Base-by-base conservation (phyloP, 1,140 invertebrate genomes). In the Tetragnatha versicolor region DNA sequence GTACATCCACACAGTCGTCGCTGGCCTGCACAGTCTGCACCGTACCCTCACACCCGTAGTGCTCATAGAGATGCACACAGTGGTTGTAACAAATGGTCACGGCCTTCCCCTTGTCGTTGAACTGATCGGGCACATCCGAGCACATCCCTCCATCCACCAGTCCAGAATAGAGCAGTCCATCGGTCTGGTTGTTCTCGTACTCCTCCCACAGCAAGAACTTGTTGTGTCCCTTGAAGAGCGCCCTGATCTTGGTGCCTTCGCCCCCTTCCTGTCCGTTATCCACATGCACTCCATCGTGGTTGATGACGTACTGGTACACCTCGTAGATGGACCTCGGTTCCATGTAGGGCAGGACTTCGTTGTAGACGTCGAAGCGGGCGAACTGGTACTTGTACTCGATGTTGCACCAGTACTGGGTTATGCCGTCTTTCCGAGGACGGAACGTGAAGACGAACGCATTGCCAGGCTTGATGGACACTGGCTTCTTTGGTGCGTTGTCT, bases 61-160 rank as follows among this genome's bases (percentile, higher is more conserved):
- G 76, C 25, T 79, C 76, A n/a, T 79, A 79, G 4, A 79, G 27
- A 60, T 68, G 51, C 25, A 79, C 53, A 7, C 76, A 79, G 12
- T 79, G 63, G 25, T 79, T 68, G 17, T 79, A 47, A 33, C 76
- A 79, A 3, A 79, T 29, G 0, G 76, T 68, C 2, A 79, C 76
- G 27, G 76, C 76, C 1, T 49, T 65, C n/a, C 63, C 29, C 31
- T 69, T 79, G 29, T 79, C 65, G 29, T 79, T 79, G 33, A 79
- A 79, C 25, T 68, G 65, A 1, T 69, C 63, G 10, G 76, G 49
- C 12, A 78, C 27, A 47, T 78, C 76, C 2, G 42, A 31, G n/a
- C 76, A 78, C 63, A 78, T 78, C 20, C 76, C 76, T n/a, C 76
- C 76, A 35, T 78, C 76, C 2, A 78, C 63, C 0, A 58, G 42